Base-by-base conservation (phyloP, 2,113 vertebrate genomes). In the Strigops habroptila region DNA sequence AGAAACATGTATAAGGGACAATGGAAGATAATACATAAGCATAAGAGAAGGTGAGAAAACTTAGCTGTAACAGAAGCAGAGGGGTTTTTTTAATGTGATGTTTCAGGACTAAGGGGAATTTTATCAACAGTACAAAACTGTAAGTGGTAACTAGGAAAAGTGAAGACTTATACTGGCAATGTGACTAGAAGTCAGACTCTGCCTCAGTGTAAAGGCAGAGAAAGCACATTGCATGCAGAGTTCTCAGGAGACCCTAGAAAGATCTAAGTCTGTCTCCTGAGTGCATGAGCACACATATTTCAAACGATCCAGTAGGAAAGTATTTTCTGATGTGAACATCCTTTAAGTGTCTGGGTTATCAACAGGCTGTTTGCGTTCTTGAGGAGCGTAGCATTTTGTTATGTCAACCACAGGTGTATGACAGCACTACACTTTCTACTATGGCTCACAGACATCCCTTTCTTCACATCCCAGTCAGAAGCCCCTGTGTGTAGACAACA, bases 61-160 rank as follows among this genome's bases (percentile, higher is more conserved):
- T 76, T 33, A 46, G 2, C 41, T 62, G 10, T 64, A 35, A 88
- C 18, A 64, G 52, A 60, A 75, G 25, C 10, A 62, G 3, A 14
- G 2, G 10, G 2, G 10, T 4, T 2, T 10, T 74, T 89, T 79
- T 44, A 37, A 25, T 3, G 1, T 51, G 19, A 2, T 33, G 7
- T 39, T 81, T 70, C 44, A 70, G 46, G 27, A 65, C 30, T 65
- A 60, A 59, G 30, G 49, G 18, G 12, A 73, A n/a, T 49, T 55
- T 3, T 30, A 28, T 69, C 49, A 83, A 28, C 7, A n/a, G 9
- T 41, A 39, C 33, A 48, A 80, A 73, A 89, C 71, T 41, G 6
- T 33, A 60, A 52, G 14, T 14, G 5, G 2, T 35, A 44, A 84
- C 21, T 27, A 28, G 39, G 33, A 71, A 67, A 82, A 67, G 18